phyloP scores from a whole-genome alignment of 2,797 vertebrate genomes.

The Epinephelus coioides region DNA sequence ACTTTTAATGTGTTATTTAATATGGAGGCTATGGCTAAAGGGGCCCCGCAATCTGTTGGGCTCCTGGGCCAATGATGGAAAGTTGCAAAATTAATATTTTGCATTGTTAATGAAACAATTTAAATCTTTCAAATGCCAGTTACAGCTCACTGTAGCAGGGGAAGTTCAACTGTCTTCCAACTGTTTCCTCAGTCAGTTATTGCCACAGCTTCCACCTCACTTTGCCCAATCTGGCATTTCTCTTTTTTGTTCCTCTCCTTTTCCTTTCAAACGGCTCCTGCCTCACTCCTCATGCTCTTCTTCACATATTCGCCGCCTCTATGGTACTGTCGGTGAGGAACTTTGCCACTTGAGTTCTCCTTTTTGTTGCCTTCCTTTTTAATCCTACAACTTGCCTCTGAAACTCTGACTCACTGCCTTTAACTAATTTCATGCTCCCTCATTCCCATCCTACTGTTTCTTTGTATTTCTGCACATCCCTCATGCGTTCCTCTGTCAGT shows the following conservation, averaged over 20 bases:
- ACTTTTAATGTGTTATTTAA: too few species aligned
- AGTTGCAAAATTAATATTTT: neutral
- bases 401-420: constrained; percentile 36
- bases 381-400: constrained; percentile 36
- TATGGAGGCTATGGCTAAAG: too few species aligned
- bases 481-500: constrained; percentile 10
- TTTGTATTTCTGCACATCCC: constrained; percentile 27
- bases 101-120: constrained; percentile 13
- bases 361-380: constrained; percentile 32
- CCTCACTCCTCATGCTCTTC: neutral
- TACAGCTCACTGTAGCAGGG: constrained; percentile 1
- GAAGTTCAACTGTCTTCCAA: constrained; percentile 28
- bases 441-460: constrained; percentile 24
- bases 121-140: neutral
- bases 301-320: constrained; percentile 8
- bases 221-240: constrained; percentile 19
- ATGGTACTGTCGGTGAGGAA: neutral
- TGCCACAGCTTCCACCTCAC: constrained; percentile 34
- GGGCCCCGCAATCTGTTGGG: too few species aligned
- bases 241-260: constrained; percentile 1
- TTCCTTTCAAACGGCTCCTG: constrained; percentile 5
- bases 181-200: constrained; percentile 44
- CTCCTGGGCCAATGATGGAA: too few species aligned
- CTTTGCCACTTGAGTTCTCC: constrained; percentile 10
- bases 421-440: constrained; percentile 48